Percentiles rank a stretch among this genome's conserved stretches.
Evolutionary conservation across 1,140 invertebrate species (phyloP).

Genomic region (Drosophila trapezifrons): DNA sequence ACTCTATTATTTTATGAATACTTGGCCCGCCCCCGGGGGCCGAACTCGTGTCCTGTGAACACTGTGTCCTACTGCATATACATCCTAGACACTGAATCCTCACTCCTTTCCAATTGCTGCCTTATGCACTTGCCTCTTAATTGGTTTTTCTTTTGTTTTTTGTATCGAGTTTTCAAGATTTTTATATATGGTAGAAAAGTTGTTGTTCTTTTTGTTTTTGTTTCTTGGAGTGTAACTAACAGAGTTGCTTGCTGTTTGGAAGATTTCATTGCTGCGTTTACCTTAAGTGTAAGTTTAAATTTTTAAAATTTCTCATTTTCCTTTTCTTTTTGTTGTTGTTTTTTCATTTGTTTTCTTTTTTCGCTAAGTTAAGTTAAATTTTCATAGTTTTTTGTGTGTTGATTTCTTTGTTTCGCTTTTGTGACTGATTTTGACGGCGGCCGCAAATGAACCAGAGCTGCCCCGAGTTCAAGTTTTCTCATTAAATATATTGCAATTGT

Average conservation of each 20-base stretch:
- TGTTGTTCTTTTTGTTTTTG: not conserved
- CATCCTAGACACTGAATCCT: constrained; percentile 38
- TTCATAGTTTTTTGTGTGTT: constrained; percentile 46
- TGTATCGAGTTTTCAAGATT: constrained; percentile 41
- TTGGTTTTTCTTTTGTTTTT: constrained; percentile 20
- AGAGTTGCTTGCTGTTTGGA: constrained; percentile 61
- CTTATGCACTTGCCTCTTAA: not conserved
- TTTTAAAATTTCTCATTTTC: constrained; percentile 64
- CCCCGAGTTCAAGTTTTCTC: constrained; percentile 20
- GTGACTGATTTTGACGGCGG: constrained; percentile 64
- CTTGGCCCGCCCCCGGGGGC: constrained; percentile 14
- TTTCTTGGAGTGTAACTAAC: constrained; percentile 70
- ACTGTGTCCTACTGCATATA: constrained; percentile 10
- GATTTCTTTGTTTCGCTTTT: constrained; percentile 73
- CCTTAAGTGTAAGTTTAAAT: constrained; percentile 68
- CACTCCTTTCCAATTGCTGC: constrained; percentile 2
- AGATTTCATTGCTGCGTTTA: constrained; percentile 79
- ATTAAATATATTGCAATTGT: constrained; percentile 34
- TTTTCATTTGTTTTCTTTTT: constrained; percentile 35
- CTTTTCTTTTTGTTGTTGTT: constrained; percentile 1
- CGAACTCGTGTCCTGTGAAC: constrained; percentile 36
- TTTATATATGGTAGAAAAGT: constrained; percentile 63
- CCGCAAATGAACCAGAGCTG: constrained; percentile 38
- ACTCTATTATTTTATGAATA: constrained; percentile 42
- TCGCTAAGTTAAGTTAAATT: constrained; percentile 63